Evolutionary conservation across 2,113 vertebrate species (phyloP), one percentile per base, ranked within the genome.

Genomic region (Eonycteris spelaea): DNA sequence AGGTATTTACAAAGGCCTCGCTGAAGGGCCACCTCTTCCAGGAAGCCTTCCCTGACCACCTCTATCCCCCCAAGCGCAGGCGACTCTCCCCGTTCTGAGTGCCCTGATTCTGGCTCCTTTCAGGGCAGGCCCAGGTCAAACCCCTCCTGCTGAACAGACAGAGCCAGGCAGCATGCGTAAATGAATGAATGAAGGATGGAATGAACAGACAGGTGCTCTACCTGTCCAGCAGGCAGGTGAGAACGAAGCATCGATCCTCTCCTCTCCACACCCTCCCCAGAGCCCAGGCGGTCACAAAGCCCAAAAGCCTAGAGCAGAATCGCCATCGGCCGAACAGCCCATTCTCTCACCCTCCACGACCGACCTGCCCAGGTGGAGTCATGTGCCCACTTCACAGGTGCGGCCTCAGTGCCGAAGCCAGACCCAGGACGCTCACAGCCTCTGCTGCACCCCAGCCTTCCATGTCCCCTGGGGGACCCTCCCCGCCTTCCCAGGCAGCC

Each of bases 261-360:
- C 33, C 68, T 16, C 57, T n/a, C 26, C 2, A 0, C 24, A 8
- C 53, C 12, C 5, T 1, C 48, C 73, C 87, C 40, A 61, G 53
- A 38, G 65, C 35, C 59, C 92, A 4, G 24, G 51, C 28, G 19
- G 21, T 24, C 82, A 8, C 0, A 12, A 48, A 61, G 33, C 55
- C 51, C 68, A 2, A 11, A 2, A 6, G 26, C 55, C 51, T 57
- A 1, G 16, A 2, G 7, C 14, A 43, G 40, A 10, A 11, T 57
- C 9, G 4, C 57, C 59, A 35, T 3, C 48, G 1, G 14, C 67
- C 6, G 14, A 22, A 67, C 30, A 0, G 0, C 82, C 48, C 5
- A 0, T 6, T 22, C 38, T 18, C 38, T 48, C 11, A 3, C 5
- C 3, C 30, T 18, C 51, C n/a, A 3, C 0, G 11, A 48, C 45